Conservation (phyloP, 2,888 invertebrate species). For the Elysia crispata region DNA sequence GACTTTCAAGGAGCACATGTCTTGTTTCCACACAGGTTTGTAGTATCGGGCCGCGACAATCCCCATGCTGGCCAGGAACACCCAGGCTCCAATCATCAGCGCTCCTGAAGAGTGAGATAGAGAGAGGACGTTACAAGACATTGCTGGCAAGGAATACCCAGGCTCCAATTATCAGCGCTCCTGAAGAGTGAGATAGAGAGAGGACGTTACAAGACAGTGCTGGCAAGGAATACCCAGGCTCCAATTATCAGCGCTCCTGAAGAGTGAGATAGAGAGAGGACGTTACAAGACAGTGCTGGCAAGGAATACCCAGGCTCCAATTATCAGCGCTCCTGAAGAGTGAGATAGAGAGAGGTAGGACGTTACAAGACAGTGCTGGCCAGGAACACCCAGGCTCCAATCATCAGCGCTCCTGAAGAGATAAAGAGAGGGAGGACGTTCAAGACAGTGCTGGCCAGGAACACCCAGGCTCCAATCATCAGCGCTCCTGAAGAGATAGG, state of each 20-base stretch:
- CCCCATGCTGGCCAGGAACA: conserved; percentile 73
- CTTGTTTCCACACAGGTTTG: conserved; percentile 73
- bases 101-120: conserved; percentile 65
- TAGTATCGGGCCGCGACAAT: conserved; percentile 74
- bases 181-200: background rate
- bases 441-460: no score
- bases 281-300: no score
- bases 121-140: background rate
- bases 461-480: no score
- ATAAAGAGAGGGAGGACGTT: no score
- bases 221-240: background rate
- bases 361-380: no score
- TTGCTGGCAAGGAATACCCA: background rate
- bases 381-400: no score
- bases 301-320: no score
- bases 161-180: background rate
- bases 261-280: conserved; percentile 26
- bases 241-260: background rate
- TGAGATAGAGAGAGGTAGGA: no score
- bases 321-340: no score
- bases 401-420: no score
- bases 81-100: conserved; percentile 76
- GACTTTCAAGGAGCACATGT: conserved; percentile 64
- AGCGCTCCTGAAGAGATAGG: no score
- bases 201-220: no score